Conservation (phyloP, 1,140 invertebrate genomes). For the Drosophila equinoxialis region DNA sequence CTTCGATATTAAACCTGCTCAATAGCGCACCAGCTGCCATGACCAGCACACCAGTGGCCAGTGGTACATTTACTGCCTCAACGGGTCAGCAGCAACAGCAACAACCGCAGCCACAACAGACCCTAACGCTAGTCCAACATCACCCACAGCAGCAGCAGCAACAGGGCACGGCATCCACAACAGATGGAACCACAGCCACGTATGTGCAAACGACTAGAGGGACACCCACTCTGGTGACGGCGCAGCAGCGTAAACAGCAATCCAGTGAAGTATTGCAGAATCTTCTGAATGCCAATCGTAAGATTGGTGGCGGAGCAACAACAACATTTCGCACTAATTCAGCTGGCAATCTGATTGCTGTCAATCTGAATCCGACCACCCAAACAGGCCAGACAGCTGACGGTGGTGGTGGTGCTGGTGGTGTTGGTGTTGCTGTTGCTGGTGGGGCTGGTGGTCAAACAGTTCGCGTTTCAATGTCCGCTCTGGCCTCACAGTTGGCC, state of each 20-base stretch:
- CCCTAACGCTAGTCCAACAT: constrained; percentile 65
- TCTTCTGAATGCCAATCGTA: constrained; percentile 71
- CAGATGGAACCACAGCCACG: constrained; percentile 57
- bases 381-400: constrained; percentile 49
- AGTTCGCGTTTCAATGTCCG: constrained; percentile 82
- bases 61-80: constrained; percentile 78
- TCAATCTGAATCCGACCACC: constrained; percentile 78
- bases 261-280: constrained; percentile 78
- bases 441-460: constrained; percentile 44
- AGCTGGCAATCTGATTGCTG: constrained; percentile 83
- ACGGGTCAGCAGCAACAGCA: constrained; percentile 71
- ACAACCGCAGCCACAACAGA: constrained; percentile 64
- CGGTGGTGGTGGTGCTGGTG: constrained; percentile 6
- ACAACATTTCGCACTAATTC: constrained; percentile 80
- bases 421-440: not conserved
- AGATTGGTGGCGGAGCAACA: constrained; percentile 70
- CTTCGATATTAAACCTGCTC: constrained; percentile 89
- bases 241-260: constrained; percentile 65
- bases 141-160: constrained; percentile 57
- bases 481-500: constrained; percentile 79
- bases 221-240: constrained; percentile 55
- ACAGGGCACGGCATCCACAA: constrained; percentile 34
- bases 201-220: constrained; percentile 71
- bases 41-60: constrained; percentile 84
- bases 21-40: constrained; percentile 89